Evolutionary conservation across 1,140 invertebrate genomes (phyloP).

Genomic region (Heliconius himera): DNA sequence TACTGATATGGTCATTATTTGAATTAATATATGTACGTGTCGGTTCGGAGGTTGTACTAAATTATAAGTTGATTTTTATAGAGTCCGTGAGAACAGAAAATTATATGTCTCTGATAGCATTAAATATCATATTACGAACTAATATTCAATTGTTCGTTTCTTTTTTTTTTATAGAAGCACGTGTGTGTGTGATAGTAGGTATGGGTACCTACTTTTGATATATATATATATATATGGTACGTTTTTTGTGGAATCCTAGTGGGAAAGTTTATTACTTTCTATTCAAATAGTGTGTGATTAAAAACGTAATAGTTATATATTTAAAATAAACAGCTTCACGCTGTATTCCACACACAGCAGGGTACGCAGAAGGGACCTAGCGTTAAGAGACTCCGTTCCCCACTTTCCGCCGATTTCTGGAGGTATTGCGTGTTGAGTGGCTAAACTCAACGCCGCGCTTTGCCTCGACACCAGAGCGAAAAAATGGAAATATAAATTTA

Average conservation of each 20-base stretch:
- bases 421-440: no score
- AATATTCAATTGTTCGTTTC: not conserved
- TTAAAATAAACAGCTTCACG: no score
- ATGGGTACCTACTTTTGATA: not conserved
- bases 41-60: conserved; percentile 71
- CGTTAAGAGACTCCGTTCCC: no score
- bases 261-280: not conserved
- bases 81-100: conserved; percentile 74
- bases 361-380: no score
- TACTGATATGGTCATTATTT: conserved; percentile 71
- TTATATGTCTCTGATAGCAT: conserved; percentile 66
- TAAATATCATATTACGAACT: conserved; percentile 47
- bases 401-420: no score
- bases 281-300: no score
- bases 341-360: no score
- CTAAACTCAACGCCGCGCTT: no score
- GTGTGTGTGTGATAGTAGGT: not conserved
- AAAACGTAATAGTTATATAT: no score
- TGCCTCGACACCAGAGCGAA: no score
- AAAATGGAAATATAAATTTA: no score
- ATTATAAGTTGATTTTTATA: conserved; percentile 75
- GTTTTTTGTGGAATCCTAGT: not conserved
- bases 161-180: not conserved
- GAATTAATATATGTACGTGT: conserved; percentile 80
- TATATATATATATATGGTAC: not conserved